These are phyloP conservation scores for Pangasianodon hypophthalmus DNA, from an alignment of 2,113 vertebrate species.

Conservation along the genomic window DNA sequence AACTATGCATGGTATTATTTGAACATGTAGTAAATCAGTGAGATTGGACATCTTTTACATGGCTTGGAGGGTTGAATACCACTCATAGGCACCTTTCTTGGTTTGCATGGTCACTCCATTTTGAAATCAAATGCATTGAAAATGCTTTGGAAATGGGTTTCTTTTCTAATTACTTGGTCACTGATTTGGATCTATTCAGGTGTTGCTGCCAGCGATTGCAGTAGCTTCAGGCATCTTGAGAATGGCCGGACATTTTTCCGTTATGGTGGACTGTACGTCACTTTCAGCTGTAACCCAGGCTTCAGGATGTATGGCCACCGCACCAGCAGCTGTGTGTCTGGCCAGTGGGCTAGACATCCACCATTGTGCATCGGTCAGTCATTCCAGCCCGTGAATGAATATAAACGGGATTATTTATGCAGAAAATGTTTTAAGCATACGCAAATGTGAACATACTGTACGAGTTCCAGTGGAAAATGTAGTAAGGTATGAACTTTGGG, in stretches of 20 bases:
- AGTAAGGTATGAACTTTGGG: background rate
- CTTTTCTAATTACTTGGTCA: background rate
- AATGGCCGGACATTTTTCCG: conserved; percentile 73
- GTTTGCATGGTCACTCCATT: background rate
- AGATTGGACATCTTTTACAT: background rate
- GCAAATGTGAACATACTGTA: background rate
- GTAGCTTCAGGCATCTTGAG: conserved; percentile 61
- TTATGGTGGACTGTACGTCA: conserved; percentile 69
- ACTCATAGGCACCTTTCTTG: background rate
- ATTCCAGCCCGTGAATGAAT: background rate
- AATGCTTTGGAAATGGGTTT: background rate
- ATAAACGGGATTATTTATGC: background rate
- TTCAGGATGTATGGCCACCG: conserved; percentile 69
- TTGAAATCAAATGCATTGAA: background rate
- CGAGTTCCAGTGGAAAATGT: background rate
- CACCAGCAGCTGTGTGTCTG: conserved; percentile 72
- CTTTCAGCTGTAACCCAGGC: conserved; percentile 68
- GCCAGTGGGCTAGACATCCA: conserved; percentile 66
- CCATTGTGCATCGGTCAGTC: conserved; percentile 70
- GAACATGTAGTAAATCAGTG: background rate
- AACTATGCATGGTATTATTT: background rate
- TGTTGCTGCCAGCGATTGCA: conserved; percentile 53
- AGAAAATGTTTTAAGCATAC: background rate
- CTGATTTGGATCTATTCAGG: conserved; percentile 16
- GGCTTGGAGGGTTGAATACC: background rate